Percentiles rank a stretch among this genome's conserved stretches.
Evolutionary conservation across 1,140 invertebrate species (phyloP).

Genomic region (Musca vetustissima): DNA sequence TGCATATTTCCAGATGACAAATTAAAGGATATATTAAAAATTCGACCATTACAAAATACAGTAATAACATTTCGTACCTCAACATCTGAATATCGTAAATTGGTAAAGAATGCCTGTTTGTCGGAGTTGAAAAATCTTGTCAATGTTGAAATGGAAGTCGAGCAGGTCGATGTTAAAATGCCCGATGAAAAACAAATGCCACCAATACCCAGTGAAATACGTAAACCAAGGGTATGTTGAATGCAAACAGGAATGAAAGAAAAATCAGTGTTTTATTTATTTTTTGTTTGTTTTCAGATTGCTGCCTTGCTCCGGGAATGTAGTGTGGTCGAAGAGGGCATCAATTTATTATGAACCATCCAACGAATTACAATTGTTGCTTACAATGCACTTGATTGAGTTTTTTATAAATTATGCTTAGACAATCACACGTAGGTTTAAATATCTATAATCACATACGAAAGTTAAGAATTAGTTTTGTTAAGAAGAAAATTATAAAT

Average conservation of each 20-base stretch:
- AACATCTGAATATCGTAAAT: slow-evolving; percentile 21
- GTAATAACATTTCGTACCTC: slow-evolving; percentile 27
- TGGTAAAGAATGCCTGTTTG: slow-evolving; percentile 23
- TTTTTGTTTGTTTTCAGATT: not conserved
- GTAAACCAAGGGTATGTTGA: not conserved
- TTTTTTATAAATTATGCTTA: slow-evolving; percentile 34
- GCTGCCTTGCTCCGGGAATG: slow-evolving; percentile 5
- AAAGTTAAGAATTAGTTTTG: too few species aligned
- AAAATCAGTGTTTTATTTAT: too few species aligned
- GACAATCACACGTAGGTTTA: slow-evolving; percentile 34
- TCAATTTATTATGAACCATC: slow-evolving; percentile 20
- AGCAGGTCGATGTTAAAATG: slow-evolving; percentile 9
- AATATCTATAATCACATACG: slow-evolving; percentile 31
- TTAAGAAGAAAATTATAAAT: slow-evolving; percentile 10
- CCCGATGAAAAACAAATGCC: slow-evolving; percentile 22
- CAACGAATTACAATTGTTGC: not conserved
- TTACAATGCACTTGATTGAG: slow-evolving; percentile 25
- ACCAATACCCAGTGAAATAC: not conserved
- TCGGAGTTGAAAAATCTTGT: slow-evolving; percentile 27
- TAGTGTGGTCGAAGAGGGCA: not conserved
- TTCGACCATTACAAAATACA: slow-evolving; percentile 27
- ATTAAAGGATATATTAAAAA: slow-evolving; percentile 25
- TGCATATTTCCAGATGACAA: slow-evolving; percentile 27
- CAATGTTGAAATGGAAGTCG: slow-evolving; percentile 26
- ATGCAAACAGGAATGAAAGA: too few species aligned